Percentiles rank a stretch among this genome's conserved stretches.
Evolutionary conservation across 1,140 invertebrate species (phyloP).

Genomic region (Drosophila leontia): DNA sequence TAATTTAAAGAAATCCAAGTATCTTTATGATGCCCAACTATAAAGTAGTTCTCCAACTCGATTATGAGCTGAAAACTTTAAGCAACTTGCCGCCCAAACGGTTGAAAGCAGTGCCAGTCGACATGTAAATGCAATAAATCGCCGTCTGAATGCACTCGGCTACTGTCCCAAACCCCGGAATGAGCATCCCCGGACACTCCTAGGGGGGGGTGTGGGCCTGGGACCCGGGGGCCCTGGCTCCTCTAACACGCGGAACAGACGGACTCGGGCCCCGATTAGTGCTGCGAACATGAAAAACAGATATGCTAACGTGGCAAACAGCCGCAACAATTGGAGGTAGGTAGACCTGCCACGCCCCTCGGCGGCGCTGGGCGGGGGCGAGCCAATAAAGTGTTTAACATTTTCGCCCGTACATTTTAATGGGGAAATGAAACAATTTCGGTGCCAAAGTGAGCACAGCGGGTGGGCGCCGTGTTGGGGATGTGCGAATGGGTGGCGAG

Average conservation of each 20-base stretch:
- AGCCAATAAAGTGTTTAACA: conserved; percentile 80
- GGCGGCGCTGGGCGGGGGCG: conserved; percentile 36
- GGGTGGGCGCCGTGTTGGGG: neutral
- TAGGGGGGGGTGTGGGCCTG: neutral
- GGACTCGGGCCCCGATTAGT: conserved; percentile 56
- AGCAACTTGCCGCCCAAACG: neutral
- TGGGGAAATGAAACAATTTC: conserved; percentile 80
- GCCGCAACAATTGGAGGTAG: conserved; percentile 59
- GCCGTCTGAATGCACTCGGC: conserved; percentile 24
- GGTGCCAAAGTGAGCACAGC: conserved; percentile 27
- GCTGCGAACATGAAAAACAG: conserved; percentile 78
- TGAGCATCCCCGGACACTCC: neutral
- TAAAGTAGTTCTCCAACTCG: neutral
- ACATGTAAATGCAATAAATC: conserved; percentile 25
- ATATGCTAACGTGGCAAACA: conserved; percentile 79
- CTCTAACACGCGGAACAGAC: conserved; percentile 21
- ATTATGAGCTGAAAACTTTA: neutral
- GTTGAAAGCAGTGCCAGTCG: neutral
- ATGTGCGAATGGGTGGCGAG: conserved; percentile 5
- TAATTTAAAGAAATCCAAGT: too few relatives aligned
- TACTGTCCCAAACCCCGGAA: conserved; percentile 19
- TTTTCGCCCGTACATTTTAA: conserved; percentile 75
- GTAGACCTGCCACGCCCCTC: conserved; percentile 33
- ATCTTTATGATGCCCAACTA: neutral
- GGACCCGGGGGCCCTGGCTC: neutral